Percentiles rank a stretch among this genome's conserved stretches.
Conservation (phyloP, 2,888 invertebrate genomes). For the Caenorhabditis sp. region DNA sequence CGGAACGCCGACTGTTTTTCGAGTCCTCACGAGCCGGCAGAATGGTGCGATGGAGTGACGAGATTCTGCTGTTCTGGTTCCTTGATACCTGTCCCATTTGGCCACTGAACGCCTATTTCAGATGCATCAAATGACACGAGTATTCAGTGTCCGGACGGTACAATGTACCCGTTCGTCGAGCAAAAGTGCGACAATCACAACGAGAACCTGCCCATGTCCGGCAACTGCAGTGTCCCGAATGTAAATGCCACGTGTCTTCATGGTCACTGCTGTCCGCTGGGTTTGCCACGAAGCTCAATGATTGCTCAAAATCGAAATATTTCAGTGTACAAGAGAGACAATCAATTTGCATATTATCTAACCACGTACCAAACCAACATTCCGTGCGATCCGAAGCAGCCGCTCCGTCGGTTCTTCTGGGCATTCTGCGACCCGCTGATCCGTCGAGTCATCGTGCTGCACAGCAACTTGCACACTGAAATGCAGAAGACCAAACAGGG, state of each 20-base stretch:
- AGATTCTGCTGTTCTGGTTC: slow-evolving; percentile 6
- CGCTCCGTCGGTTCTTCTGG: background rate
- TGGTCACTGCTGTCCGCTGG: slow-evolving; percentile 6
- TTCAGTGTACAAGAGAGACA: too few relatives aligned
- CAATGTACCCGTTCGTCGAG: slow-evolving; percentile 6
- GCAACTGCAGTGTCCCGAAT: background rate
- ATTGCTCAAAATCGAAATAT: too few relatives aligned
- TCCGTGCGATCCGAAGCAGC: slow-evolving; percentile 3
- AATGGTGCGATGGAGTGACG: slow-evolving; percentile 14
- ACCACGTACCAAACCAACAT: slow-evolving; percentile 1
- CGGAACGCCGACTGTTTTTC: slow-evolving; percentile 1
- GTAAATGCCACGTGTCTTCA: slow-evolving; percentile 2
- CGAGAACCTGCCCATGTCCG: background rate
- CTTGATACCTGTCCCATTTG: background rate
- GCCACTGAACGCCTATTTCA: background rate
- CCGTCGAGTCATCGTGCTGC: background rate
- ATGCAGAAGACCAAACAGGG: background rate
- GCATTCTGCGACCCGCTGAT: slow-evolving; percentile 12
- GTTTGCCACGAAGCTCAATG: background rate
- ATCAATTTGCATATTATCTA: background rate
- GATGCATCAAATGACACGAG: background rate
- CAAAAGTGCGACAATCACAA: background rate
- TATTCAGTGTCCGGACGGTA: slow-evolving; percentile 10
- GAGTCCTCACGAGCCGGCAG: background rate
- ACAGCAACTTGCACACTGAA: background rate